Evolutionary conservation across 2,113 vertebrate genomes (phyloP).

Genomic region (Podarcis raffonei): DNA sequence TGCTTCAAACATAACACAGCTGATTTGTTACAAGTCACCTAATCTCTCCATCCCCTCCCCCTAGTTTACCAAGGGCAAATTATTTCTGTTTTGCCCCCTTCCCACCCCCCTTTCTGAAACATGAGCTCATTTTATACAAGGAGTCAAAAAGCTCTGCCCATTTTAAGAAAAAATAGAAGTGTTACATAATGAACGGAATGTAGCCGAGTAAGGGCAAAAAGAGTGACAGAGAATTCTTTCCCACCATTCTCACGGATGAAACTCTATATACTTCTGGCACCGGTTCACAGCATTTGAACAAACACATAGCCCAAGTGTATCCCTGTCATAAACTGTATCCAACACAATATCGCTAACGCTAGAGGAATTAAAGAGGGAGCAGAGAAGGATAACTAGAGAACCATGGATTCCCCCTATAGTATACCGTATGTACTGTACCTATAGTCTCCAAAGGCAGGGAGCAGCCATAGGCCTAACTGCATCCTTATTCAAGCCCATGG

Average conservation of each 20-base stretch:
- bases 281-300: constrained; percentile 13
- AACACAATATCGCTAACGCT: neutral
- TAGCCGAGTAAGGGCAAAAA: constrained; percentile 14
- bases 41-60: neutral
- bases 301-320: constrained; percentile 1
- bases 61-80: constrained; percentile 46
- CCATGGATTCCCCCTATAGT: no score
- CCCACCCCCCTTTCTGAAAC: constrained; percentile 30
- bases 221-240: constrained; percentile 39
- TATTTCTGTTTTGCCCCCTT: constrained; percentile 8
- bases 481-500: neutral
- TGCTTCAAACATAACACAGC: neutral
- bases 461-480: neutral
- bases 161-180: constrained; percentile 63
- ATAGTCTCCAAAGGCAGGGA: neutral
- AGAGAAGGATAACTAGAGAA: no score
- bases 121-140: neutral
- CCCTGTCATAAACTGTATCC: constrained; percentile 23
- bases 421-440: neutral
- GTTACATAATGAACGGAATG: constrained; percentile 47
- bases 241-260: constrained; percentile 43
- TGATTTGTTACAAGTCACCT: neutral
- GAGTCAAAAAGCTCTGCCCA: constrained; percentile 55
- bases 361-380: neutral
- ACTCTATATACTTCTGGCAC: constrained; percentile 48